Percentiles rank a stretch among this genome's conserved stretches.
Evolutionary conservation across 2,888 invertebrate species (phyloP).

Genomic region (Megamerina dolium): DNA sequence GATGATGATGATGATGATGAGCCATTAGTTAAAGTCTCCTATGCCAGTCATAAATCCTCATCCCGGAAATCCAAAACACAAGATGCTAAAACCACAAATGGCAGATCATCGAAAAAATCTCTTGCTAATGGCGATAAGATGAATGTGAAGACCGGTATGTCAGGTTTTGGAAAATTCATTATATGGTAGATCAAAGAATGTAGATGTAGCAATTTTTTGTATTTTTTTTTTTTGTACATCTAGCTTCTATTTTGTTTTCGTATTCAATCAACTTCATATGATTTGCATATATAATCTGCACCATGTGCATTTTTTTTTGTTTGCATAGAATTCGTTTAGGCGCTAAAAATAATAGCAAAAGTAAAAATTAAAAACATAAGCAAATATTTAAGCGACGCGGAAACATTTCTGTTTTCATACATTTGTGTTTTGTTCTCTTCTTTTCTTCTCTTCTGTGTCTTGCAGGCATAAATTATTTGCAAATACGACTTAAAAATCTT

Average conservation of each 20-base stretch:
- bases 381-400: no score
- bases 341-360: no score
- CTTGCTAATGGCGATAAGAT: slow-evolving; percentile 45
- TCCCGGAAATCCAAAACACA: slow-evolving; percentile 24
- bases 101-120: slow-evolving; percentile 43
- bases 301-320: no score
- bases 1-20: slow-evolving; percentile 30
- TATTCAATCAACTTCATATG: no score
- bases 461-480: slow-evolving; percentile 50
- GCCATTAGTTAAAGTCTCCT: slow-evolving; percentile 44
- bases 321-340: no score
- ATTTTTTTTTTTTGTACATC: no score
- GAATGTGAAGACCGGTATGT: slow-evolving; percentile 65
- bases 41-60: slow-evolving; percentile 32
- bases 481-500: slow-evolving; percentile 50
- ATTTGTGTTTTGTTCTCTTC: slow-evolving; percentile 42
- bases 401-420: slow-evolving; percentile 19
- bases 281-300: no score
- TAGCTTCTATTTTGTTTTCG: no score
- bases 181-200: slow-evolving; percentile 59
- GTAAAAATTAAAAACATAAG: no score
- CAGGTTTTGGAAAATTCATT: slow-evolving; percentile 76
- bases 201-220: not conserved
- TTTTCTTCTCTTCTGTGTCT: slow-evolving; percentile 43
- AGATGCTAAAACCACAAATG: slow-evolving; percentile 23